Evolutionary conservation across 1,140 invertebrate species (phyloP), one percentile per base, ranked within the genome.

Genomic region (Oncopodura yosiiana): DNA sequence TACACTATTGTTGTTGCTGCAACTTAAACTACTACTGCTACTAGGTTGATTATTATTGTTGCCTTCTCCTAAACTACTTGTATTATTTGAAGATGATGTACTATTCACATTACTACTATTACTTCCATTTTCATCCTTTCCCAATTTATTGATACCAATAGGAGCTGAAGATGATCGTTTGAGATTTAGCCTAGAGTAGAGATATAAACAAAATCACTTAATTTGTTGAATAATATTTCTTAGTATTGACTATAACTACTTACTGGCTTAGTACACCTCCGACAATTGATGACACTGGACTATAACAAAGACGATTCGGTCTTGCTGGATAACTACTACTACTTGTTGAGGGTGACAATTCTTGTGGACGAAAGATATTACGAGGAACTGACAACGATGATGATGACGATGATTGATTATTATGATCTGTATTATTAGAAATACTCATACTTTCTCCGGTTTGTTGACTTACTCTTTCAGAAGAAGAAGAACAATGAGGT

Each of bases 121-220:
- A 38, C 11, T 3, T 42, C 5, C 14, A 11, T 21, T 37, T 49
- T 23, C 29, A n/a, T 23, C 8, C 8, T 49, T 52, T 44, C 61
- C 61, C 21, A 63, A 23, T 49, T 61, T 58, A 54, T 64, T 61
- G 8, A 64, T 64, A n/a, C n/a, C n/a, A 58, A 64, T 64, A 4
- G 62, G 62, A 18, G 62, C 62, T 19, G 62, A 64, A 1, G 62
- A 61, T n/a, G 62, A 64, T 6, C 62, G 41, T 41, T 63, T 63
- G 16, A 63, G 26, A 48, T 63, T 60, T 42, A 63, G 43, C 38
- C 62, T 64, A 19, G 14, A 42, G 46, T 16, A 21, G 4, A 58
- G 30, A n/a, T 19, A 46, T 4, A 44, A 39, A 14, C 21, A 50
- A 18, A 48, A 21, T 4, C 16, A 8, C 8, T 19, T 27, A 11